Conservation (phyloP, 2,888 invertebrate species). For the Agrotis clavis region DNA sequence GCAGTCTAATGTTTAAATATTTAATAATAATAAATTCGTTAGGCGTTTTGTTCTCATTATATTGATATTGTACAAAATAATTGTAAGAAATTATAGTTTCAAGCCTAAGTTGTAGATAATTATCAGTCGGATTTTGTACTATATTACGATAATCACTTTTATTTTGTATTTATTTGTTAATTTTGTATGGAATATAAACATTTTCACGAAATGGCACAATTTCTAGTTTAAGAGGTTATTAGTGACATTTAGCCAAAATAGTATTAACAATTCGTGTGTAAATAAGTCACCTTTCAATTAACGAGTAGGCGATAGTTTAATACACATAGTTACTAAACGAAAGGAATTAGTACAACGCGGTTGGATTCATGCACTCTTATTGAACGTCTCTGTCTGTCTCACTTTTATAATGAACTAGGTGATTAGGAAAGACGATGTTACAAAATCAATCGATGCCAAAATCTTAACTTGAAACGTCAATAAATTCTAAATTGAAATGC, state of each 20-base stretch:
- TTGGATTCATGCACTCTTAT: slow-evolving; percentile 77
- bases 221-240: slow-evolving; percentile 86
- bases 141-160: slow-evolving; percentile 59
- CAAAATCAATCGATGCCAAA: slow-evolving; percentile 65
- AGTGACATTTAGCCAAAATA: slow-evolving; percentile 91
- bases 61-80: slow-evolving; percentile 87
- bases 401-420: slow-evolving; percentile 33
- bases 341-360: slow-evolving; percentile 85
- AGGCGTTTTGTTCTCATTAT: slow-evolving; percentile 79
- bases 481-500: slow-evolving; percentile 58
- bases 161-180: slow-evolving; percentile 65
- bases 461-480: slow-evolving; percentile 50
- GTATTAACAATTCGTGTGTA: slow-evolving; percentile 85
- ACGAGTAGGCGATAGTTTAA: slow-evolving; percentile 79
- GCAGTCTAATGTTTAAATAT: slow-evolving; percentile 71
- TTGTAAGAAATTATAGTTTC: slow-evolving; percentile 78
- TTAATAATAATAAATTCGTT: slow-evolving; percentile 79
- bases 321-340: slow-evolving; percentile 80
- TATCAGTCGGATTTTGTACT: slow-evolving; percentile 71
- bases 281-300: slow-evolving; percentile 85
- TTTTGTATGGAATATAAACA: slow-evolving; percentile 69
- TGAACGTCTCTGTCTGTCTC: slow-evolving; percentile 12
- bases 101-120: slow-evolving; percentile 83
- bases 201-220: slow-evolving; percentile 87
- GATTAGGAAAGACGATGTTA: slow-evolving; percentile 29